Conservation (phyloP, 2,797 vertebrate genomes). For the Scomberomorus guttatus region DNA sequence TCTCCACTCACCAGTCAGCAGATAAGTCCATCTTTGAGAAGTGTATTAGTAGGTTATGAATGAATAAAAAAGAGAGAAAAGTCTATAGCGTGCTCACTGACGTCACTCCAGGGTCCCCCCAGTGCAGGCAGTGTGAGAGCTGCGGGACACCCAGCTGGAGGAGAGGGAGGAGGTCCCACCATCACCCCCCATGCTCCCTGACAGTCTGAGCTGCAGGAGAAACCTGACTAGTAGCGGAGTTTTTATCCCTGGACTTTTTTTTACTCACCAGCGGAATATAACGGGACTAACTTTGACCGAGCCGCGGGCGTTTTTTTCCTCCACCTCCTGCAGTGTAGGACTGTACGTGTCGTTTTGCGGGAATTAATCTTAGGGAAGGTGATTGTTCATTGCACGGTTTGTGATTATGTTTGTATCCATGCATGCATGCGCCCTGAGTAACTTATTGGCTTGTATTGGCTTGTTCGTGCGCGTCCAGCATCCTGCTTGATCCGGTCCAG, state of each 20-base stretch:
- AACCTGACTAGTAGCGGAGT: slow-evolving; percentile 60
- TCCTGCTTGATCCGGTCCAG: neutral
- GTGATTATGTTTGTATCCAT: slow-evolving; percentile 36
- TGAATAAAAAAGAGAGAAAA: neutral
- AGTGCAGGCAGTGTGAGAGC: slow-evolving; percentile 43
- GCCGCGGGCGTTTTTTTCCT: neutral
- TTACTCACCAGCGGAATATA: slow-evolving; percentile 39
- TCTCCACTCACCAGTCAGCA: neutral
- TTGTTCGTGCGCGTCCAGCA: slow-evolving; percentile 5
- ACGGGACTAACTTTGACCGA: slow-evolving; percentile 39
- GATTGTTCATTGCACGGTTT: slow-evolving; percentile 60
- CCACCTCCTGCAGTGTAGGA: neutral
- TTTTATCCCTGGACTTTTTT: slow-evolving; percentile 54
- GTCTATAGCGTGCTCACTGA: slow-evolving; percentile 38
- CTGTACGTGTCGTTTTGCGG: neutral
- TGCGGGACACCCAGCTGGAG: slow-evolving; percentile 76
- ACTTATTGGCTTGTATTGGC: neutral
- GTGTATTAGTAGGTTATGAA: slow-evolving; percentile 28
- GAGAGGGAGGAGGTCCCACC: slow-evolving; percentile 76
- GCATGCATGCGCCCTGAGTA: slow-evolving; percentile 34
- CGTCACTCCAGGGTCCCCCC: slow-evolving; percentile 63
- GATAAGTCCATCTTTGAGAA: neutral
- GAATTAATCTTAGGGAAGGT: slow-evolving; percentile 19
- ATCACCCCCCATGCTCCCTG: slow-evolving; percentile 76
- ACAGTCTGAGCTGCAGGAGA: slow-evolving; percentile 66